A percentile compares a stretch with the other conserved stretches of the same genome.
These are phyloP conservation scores for Lordiphosa fenestrarum DNA, from an alignment of 2,888 invertebrate genomes.

Conservation along the genomic window DNA sequence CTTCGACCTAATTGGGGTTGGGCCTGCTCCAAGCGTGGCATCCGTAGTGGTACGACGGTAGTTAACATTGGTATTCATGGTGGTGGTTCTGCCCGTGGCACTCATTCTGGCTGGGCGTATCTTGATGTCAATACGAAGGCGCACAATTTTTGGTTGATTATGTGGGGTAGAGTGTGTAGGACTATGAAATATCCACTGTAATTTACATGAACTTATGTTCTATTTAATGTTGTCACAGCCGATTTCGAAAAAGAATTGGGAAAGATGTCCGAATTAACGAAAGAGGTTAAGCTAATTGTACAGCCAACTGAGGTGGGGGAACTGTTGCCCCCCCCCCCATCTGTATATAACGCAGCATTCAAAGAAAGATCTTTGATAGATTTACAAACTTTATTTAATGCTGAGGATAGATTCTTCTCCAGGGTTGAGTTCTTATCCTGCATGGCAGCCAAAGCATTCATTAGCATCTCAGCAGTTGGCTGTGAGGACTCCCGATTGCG, in stretches of 20 bases:
- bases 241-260: no score
- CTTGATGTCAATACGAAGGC: slow-evolving; percentile 38
- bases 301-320: no score
- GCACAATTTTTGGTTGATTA: slow-evolving; percentile 33
- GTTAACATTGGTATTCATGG: background rate
- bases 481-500: slow-evolving; percentile 78
- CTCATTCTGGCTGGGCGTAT: slow-evolving; percentile 39
- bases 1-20: slow-evolving; percentile 17
- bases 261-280: no score
- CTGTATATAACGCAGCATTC: no score
- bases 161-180: no score
- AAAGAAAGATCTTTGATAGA: no score
- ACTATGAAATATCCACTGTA: no score
- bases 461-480: slow-evolving; percentile 86
- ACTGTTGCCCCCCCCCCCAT: no score
- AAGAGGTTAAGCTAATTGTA: no score
- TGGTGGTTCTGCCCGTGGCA: slow-evolving; percentile 8
- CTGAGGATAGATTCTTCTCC: slow-evolving; percentile 94
- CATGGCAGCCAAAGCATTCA: slow-evolving; percentile 89
- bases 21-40: slow-evolving; percentile 20
- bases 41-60: slow-evolving; percentile 3
- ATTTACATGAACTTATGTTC: no score
- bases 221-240: no score
- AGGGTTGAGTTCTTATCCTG: slow-evolving; percentile 95
- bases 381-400: no score